These are phyloP conservation scores for Sebastes baramenuke DNA, from an alignment of 2,797 vertebrate genomes.

Conservation along the genomic window DNA sequence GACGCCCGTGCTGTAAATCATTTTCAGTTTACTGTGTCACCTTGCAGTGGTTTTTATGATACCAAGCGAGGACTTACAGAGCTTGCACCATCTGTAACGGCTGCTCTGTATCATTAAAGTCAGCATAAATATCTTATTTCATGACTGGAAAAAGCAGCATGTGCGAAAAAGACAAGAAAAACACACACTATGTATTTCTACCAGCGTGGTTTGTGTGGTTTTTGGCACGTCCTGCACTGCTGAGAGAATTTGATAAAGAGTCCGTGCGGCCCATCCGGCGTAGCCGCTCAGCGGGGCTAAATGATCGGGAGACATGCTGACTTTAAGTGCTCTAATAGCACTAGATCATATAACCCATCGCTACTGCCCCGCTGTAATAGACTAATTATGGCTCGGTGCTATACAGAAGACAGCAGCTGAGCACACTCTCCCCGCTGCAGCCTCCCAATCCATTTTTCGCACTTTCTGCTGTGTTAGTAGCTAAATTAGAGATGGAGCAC, in stretches of 20 bases:
- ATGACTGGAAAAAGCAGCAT: constrained; percentile 30
- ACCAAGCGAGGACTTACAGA: not conserved
- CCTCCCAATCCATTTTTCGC: constrained; percentile 57
- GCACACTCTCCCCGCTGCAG: constrained; percentile 44
- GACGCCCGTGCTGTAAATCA: constrained; percentile 10
- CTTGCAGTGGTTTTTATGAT: constrained; percentile 30
- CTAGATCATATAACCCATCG: constrained; percentile 65
- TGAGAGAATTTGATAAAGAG: constrained; percentile 53
- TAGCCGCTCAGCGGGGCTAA: constrained; percentile 60
- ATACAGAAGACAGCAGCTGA: constrained; percentile 52
- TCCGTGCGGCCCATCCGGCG: constrained; percentile 29
- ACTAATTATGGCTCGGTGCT: constrained; percentile 62
- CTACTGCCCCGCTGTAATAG: constrained; percentile 60
- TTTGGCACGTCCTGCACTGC: constrained; percentile 41
- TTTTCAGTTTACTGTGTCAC: constrained; percentile 10
- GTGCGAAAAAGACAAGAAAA: constrained; percentile 17
- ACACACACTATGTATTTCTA: constrained; percentile 15
- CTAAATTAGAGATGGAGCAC: constrained; percentile 32
- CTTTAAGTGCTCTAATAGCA: constrained; percentile 71
- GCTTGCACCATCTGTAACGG: not conserved
- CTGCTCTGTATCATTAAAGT: constrained; percentile 12
- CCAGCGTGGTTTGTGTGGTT: constrained; percentile 23
- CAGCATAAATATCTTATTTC: constrained; percentile 27
- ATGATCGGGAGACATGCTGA: constrained; percentile 58
- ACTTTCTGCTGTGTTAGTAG: constrained; percentile 47